phyloP scores from a whole-genome alignment of 1,140 invertebrate genomes.

The Nephila pilipes region DNA sequence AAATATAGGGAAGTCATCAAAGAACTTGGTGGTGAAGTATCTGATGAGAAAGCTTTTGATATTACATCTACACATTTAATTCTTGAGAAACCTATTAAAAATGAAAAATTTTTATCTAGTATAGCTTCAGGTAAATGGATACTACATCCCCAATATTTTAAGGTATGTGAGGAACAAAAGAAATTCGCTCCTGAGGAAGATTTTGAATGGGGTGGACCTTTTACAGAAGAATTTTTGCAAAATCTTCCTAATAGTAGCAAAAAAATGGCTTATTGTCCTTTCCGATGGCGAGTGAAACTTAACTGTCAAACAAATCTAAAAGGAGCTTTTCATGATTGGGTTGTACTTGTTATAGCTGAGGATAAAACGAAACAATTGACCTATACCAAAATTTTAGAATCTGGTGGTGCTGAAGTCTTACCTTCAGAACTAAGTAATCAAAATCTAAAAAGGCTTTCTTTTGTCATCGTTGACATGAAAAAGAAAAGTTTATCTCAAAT shows the following conservation, averaged over 20 bases:
- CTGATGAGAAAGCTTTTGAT: conserved; percentile 85
- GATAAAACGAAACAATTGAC: conserved; percentile 57
- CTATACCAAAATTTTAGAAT: conserved; percentile 67
- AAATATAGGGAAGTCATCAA: conserved; percentile 83
- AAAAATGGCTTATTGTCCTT: conserved; percentile 67
- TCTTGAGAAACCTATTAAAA: conserved; percentile 87
- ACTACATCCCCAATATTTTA: conserved; percentile 89
- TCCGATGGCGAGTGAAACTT: conserved; percentile 65
- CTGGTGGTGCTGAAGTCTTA: conserved; percentile 65
- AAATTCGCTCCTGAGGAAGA: conserved; percentile 83
- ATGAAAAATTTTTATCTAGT: conserved; percentile 91
- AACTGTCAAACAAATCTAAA: not conserved
- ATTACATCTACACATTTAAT: conserved; percentile 88
- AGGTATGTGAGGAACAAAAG: conserved; percentile 85
- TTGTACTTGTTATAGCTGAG: conserved; percentile 68
- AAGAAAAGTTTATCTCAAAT: conserved; percentile 36
- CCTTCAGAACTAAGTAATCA: not conserved
- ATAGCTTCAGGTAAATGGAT: conserved; percentile 94
- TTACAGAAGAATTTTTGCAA: not conserved
- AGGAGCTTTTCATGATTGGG: conserved; percentile 74
- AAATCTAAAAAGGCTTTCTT: conserved; percentile 24
- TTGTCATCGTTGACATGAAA: conserved; percentile 71
- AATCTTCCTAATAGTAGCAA: not conserved
- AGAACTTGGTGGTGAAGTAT: conserved; percentile 86
- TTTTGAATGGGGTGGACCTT: conserved; percentile 74